Percentiles rank a stretch among this genome's conserved stretches.
Conservation (phyloP, 2,113 vertebrate species). For the Perognathus longimembris region DNA sequence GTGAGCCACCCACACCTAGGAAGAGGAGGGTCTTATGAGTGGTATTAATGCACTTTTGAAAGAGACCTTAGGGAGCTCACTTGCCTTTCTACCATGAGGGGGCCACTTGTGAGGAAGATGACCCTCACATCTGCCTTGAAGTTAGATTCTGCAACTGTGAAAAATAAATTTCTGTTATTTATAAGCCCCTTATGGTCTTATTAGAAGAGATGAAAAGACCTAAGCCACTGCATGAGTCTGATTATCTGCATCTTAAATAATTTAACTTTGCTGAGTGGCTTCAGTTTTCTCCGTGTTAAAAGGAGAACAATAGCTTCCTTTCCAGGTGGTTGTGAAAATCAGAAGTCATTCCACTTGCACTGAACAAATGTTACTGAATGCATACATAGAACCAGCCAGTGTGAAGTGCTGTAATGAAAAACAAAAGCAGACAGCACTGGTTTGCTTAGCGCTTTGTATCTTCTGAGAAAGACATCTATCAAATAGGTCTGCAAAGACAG, state of each 20-base stretch:
- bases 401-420: neutral
- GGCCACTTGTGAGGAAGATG: neutral
- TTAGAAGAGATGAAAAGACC: neutral
- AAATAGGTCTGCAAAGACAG: neutral
- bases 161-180: neutral
- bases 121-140: too few species aligned
- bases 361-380: neutral
- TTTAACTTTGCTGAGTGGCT: neutral
- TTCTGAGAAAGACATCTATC: neutral
- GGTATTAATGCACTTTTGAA: neutral
- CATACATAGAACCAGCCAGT: neutral
- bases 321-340: conserved; percentile 2
- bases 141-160: neutral
- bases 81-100: neutral
- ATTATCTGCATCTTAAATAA: neutral
- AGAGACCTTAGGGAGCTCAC: neutral
- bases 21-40: neutral
- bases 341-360: neutral
- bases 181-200: too few species aligned
- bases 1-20: too few species aligned
- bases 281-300: conserved; percentile 17
- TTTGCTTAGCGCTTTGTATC: neutral
- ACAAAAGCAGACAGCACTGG: neutral
- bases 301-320: neutral
- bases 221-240: neutral